A percentile compares a stretch with the other conserved stretches of the same genome.
Evolutionary conservation across 2,888 invertebrate genomes (phyloP).

Genomic region (Caenorhabditis sinica): DNA sequence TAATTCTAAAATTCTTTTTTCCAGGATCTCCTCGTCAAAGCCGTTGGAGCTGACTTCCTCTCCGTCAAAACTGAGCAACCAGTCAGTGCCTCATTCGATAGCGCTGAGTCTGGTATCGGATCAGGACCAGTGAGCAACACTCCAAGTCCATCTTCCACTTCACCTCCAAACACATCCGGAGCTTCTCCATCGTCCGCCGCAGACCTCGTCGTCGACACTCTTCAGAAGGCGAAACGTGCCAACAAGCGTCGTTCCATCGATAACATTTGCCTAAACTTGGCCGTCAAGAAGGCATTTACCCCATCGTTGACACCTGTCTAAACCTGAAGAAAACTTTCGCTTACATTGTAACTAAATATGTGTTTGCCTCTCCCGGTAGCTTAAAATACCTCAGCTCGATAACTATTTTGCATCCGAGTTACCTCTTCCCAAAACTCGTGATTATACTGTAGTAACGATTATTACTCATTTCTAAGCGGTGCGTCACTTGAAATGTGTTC

Average conservation of each 20-base stretch:
- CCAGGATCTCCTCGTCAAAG: conserved; percentile 37
- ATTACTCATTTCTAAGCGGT: no score
- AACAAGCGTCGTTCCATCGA: conserved; percentile 33
- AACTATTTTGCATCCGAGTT: neutral
- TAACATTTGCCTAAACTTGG: conserved; percentile 23
- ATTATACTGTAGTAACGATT: no score
- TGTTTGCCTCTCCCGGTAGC: neutral
- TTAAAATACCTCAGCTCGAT: neutral
- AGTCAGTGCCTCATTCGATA: conserved; percentile 38
- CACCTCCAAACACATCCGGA: neutral
- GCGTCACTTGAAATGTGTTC: no score
- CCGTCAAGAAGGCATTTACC: neutral
- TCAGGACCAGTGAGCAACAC: conserved; percentile 49
- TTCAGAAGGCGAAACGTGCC: conserved; percentile 11
- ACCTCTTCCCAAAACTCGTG: neutral
- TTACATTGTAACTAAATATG: neutral
- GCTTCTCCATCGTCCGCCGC: neutral
- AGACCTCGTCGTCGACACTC: neutral
- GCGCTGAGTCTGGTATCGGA: conserved; percentile 70
- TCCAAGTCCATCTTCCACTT: conserved; percentile 24
- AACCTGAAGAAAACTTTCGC: neutral
- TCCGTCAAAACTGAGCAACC: conserved; percentile 60
- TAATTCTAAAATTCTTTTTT: neutral
- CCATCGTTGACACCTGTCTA: neutral
- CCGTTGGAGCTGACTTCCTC: conserved; percentile 46